Percentiles rank a stretch among this genome's conserved stretches.
phyloP scores from a whole-genome alignment of 2,888 invertebrate genomes.

The Drosophila nigricruria region DNA sequence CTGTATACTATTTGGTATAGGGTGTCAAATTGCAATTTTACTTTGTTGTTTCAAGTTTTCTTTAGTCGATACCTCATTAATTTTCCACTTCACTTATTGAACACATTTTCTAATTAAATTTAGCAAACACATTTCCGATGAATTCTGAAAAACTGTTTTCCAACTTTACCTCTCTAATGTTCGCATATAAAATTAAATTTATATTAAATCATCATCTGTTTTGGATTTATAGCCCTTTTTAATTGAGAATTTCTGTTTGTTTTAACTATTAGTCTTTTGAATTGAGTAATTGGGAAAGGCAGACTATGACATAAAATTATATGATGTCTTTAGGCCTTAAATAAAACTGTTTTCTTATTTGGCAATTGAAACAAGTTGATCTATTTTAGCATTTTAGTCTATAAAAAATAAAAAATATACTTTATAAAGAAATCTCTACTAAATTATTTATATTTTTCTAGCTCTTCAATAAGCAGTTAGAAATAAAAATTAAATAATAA shows the following conservation, averaged over 20 bases:
- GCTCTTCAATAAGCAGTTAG: no score
- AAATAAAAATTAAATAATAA: no score
- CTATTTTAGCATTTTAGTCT: no score
- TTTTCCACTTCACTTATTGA: neutral
- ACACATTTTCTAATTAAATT: neutral
- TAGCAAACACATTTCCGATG: neutral
- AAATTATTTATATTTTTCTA: no score
- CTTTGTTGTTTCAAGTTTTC: neutral
- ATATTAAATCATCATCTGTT: neutral
- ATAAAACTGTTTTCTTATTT: neutral
- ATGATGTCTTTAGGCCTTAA: neutral
- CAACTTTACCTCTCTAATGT: neutral
- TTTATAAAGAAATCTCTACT: no score
- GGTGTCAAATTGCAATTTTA: constrained; percentile 1
- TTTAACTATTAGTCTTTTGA: neutral
- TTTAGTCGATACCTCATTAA: neutral
- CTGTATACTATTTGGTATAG: constrained; percentile 3
- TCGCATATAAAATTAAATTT: neutral
- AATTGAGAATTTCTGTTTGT: neutral
- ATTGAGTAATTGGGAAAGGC: neutral
- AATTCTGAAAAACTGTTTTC: neutral
- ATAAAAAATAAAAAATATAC: no score
- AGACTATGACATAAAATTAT: neutral
- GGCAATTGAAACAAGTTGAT: neutral
- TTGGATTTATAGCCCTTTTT: neutral